Conservation (phyloP, 2,113 vertebrate genomes). For the Cheirogaleus medius region DNA sequence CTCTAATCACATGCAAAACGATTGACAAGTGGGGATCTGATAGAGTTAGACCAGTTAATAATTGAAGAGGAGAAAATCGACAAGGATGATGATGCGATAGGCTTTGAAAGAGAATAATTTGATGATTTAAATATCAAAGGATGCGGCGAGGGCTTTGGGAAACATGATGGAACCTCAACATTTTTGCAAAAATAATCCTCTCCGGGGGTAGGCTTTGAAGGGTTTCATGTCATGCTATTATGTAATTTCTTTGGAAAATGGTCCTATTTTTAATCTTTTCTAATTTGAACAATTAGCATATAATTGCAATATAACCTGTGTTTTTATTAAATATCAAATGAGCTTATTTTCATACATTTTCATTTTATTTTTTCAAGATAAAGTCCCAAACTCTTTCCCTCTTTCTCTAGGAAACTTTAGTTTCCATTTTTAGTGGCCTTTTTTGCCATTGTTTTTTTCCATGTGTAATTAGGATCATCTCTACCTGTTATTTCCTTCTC, state of each 20-base stretch:
- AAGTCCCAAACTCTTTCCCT: background rate
- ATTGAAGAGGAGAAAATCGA: slow-evolving; percentile 65
- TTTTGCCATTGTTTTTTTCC: background rate
- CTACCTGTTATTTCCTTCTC: background rate
- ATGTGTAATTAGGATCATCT: background rate
- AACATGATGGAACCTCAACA: background rate
- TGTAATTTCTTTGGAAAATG: slow-evolving; percentile 33
- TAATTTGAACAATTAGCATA: slow-evolving; percentile 19
- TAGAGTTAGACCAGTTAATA: slow-evolving; percentile 38
- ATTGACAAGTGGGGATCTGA: slow-evolving; percentile 50
- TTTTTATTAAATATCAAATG: background rate
- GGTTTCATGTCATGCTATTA: background rate
- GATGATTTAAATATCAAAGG: slow-evolving; percentile 68
- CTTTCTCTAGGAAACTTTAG: background rate
- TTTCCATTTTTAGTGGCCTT: background rate
- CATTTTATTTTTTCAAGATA: background rate
- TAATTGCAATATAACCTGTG: background rate
- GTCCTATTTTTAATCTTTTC: background rate
- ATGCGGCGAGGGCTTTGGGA: background rate
- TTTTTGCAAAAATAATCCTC: background rate
- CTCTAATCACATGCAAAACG: slow-evolving; percentile 37
- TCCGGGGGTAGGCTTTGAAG: background rate
- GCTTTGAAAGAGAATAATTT: slow-evolving; percentile 60
- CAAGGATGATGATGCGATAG: background rate
- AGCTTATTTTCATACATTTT: background rate